Evolutionary conservation across 1,140 invertebrate genomes (phyloP), one percentile per base, ranked within the genome.

Genomic region (Drosophila ambigua): DNA sequence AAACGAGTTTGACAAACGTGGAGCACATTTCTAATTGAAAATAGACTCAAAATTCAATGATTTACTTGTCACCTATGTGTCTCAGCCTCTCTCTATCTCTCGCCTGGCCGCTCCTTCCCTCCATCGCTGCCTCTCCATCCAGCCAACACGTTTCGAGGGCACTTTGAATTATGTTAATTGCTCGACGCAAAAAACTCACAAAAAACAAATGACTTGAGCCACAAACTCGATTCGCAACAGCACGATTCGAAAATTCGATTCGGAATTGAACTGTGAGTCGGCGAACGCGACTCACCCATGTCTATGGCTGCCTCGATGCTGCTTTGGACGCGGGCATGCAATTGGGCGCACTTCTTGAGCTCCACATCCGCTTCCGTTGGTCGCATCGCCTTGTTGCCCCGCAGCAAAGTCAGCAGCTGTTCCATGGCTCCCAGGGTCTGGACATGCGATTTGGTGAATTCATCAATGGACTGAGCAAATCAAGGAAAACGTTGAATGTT

Each of bases 381-480:
- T 44, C 93, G 85, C 60, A 93, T 72, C 61, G 90, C 79, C 72
- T 90, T 91, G 69, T 91, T 90, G 23, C 76, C 84, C 24, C 88
- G 64, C 39, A 95, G 83, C 69, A 93, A 92, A 71, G 92, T 90
- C 58, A 88, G 90, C 31, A 95, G 78, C 62, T 94, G 92, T 23
- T 94, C 93, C 91, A 95, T 93, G 71, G 93, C 93, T 13, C 87
- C 91, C 24, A 94, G 73, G 1, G 93, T 93, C 13, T 92, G 85
- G 15, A 92, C 92, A 35, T 93, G 93, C 59, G 93, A 93, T 48
- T 92, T 93, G 53, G 92, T 92, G 72, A 94, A 95, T 72, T 94
- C 94, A 76, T 95, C 95, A 16, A 95, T 93, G 92, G 93, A 93
- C 95, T 95, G 66, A 0, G 8, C 0, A 11, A 35, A 11, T 35